These are phyloP conservation scores for Phallusia fumigata DNA, from an alignment of 23 tunicate genomes.

Conservation along the genomic window DNA sequence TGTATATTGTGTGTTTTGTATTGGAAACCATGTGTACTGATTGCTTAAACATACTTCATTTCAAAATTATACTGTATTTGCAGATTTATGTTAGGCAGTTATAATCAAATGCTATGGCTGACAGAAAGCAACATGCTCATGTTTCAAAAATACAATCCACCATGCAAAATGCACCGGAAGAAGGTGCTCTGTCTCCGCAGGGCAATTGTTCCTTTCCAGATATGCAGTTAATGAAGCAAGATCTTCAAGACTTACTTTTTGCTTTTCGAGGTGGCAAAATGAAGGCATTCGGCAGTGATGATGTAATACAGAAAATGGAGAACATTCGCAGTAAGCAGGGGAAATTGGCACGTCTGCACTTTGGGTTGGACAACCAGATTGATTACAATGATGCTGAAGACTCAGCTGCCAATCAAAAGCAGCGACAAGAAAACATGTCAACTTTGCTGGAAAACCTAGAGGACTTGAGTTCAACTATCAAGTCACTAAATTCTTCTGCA, in stretches of 20 bases:
- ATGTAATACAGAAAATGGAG: constrained; percentile 61
- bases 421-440: constrained; percentile 39
- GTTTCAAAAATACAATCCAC: too few relatives aligned
- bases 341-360: constrained; percentile 44
- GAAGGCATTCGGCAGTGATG: constrained; percentile 42
- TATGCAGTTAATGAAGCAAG: constrained; percentile 62
- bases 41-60: too few relatives aligned
- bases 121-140: too few relatives aligned
- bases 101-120: too few relatives aligned
- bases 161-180: too few relatives aligned
- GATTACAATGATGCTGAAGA: constrained; percentile 45
- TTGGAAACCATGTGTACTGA: too few relatives aligned
- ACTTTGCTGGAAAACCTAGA: constrained; percentile 40
- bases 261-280: constrained; percentile 51
- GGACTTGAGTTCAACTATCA: constrained; percentile 36
- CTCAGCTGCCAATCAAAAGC: constrained; percentile 25
- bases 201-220: constrained; percentile 48
- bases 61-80: too few relatives aligned
- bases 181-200: not conserved
- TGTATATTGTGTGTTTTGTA: too few relatives aligned
- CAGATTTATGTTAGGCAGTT: too few relatives aligned
- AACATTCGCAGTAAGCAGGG: constrained; percentile 56
- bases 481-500: constrained; percentile 12
- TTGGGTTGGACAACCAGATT: constrained; percentile 44
- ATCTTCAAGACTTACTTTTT: constrained; percentile 34